A percentile compares a stretch with the other conserved stretches of the same genome.
phyloP scores from a whole-genome alignment of 2,113 vertebrate genomes.

The Callospermophilus lateralis region DNA sequence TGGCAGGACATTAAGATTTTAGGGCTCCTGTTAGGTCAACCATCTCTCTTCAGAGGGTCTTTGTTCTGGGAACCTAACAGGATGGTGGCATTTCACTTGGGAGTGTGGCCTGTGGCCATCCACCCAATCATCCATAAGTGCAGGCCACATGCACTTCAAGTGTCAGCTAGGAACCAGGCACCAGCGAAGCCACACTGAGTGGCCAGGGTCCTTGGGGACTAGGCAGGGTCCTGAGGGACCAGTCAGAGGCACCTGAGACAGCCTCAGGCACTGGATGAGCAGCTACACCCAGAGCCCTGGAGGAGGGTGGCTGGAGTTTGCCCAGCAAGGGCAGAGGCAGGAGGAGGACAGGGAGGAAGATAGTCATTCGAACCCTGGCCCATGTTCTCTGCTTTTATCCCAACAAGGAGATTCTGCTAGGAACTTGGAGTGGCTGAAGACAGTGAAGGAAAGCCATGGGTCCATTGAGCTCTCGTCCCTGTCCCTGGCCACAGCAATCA shows the following conservation, averaged over 20 bases:
- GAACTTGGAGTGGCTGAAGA: constrained; percentile 96
- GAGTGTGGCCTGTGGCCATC: not conserved
- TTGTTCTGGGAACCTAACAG: not conserved
- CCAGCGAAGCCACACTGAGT: fast-evolving
- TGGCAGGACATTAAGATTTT: not conserved
- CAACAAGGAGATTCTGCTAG: constrained; percentile 93
- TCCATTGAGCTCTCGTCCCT: constrained; percentile 97
- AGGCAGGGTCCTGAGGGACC: no score
- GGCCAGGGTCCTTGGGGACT: not conserved
- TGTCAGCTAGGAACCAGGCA: no score
- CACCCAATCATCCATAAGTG: fast-evolving
- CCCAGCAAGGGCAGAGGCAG: fast-evolving
- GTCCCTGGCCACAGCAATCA: constrained; percentile 95
- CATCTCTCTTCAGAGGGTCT: fast-evolving
- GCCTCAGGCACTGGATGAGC: fast-evolving
- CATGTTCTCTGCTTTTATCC: not conserved
- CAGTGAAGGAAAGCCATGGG: constrained; percentile 97
- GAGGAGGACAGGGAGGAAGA: no score
- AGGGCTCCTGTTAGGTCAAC: not conserved
- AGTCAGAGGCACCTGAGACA: no score
- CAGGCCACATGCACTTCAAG: fast-evolving
- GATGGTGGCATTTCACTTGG: fast-evolving
- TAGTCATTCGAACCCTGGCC: fast-evolving
- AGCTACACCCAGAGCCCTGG: fast-evolving
- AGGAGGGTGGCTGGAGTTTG: not conserved